A percentile compares a stretch with the other conserved stretches of the same genome.
phyloP scores from a whole-genome alignment of 2,113 vertebrate species.

The Lipotes vexillifer region DNA sequence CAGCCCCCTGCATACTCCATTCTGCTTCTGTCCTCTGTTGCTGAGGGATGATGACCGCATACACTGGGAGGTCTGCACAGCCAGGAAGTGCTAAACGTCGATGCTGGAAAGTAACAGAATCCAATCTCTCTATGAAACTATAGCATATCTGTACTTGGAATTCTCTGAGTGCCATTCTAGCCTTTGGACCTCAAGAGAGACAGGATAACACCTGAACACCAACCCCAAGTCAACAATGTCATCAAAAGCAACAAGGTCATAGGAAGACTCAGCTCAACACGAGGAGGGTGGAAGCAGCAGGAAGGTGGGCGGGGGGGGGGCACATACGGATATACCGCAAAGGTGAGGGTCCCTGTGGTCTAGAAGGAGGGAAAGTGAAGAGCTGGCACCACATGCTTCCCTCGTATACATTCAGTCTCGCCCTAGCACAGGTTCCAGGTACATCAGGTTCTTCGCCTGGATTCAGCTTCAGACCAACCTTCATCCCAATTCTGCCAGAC shows the following conservation, averaged over 20 bases:
- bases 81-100: rapidly evolving
- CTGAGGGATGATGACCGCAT: rapidly evolving
- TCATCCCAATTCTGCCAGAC: rapidly evolving
- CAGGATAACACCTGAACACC: background rate
- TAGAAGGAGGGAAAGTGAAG: background rate
- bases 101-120: background rate
- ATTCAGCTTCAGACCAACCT: background rate
- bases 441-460: background rate
- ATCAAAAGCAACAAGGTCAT: background rate
- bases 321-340: background rate
- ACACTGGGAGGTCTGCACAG: rapidly evolving
- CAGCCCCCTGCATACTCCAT: background rate
- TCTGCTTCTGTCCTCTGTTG: background rate
- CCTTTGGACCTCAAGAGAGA: background rate
- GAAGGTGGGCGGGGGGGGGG: rapidly evolving
- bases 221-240: background rate
- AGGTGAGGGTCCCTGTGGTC: too few relatives aligned
- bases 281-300: background rate
- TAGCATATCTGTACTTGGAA: too few relatives aligned
- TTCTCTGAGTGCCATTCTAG: background rate
- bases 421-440: rapidly evolving
- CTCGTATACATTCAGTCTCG: rapidly evolving
- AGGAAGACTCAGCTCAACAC: background rate
- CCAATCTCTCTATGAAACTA: background rate
- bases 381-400: background rate